Evolutionary conservation across 2,797 vertebrate species (phyloP), one percentile per base, ranked within the genome.

Genomic region (Setipinna tenuifilis): DNA sequence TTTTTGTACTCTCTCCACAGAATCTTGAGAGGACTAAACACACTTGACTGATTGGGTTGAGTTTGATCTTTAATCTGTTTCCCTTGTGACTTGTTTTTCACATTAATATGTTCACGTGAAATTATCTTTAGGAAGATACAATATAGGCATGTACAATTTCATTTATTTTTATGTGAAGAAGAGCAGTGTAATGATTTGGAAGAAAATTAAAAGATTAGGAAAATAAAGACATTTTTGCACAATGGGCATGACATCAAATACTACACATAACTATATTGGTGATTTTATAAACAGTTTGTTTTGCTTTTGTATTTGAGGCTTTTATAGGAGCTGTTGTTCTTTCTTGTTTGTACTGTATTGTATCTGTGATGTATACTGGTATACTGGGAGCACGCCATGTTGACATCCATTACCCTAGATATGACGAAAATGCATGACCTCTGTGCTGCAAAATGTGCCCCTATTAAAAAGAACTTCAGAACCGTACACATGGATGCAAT

Each of bases 401-500:
- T 6, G 35, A 78, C 71, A 44, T 75, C 71, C 19, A 78, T 44
- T 78, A 11, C 35, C 31, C 31, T 21, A 5, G 41, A 44, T 41
- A 41, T 9, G 19, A 78, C 35, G 21, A 0, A 78, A 78, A 78
- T 78, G 35, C 71, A 78, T 78, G 71, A 35, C 35, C 17, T 78
- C 35, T 41, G 25, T 31, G 28, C 25, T 44, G 16, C 14, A 35
- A 17, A 31, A 1, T 78, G 71, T 78, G 31, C 35, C 11, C 71
- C 14, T 9, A 78, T 78, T 78, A 78, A 78, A 78, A 19, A 6
- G 17, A 21, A 41, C 31, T 35, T 28, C 7, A 19, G 7, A 54
- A 54, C 31, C 6, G 44, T 78, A 41, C 31, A 44, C 7, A 35
- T 44, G 31, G 71, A 35, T 57, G 81, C 58, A 61, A 83, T 91